phyloP scores from a whole-genome alignment of 2,797 vertebrate species.

The Malurus splendens region DNA sequence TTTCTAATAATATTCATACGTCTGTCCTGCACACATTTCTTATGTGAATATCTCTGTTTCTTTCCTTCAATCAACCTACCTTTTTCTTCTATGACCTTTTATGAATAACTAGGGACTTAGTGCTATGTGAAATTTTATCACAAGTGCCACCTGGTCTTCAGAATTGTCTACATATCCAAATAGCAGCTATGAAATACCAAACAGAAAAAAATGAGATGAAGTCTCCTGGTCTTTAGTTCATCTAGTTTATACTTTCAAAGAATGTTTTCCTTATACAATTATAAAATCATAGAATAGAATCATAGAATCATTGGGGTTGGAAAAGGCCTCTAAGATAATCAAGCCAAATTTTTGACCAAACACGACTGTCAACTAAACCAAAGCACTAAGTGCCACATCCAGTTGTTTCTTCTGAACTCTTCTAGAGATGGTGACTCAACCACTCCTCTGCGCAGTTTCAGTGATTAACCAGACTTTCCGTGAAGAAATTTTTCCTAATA shows the following conservation, averaged over 20 bases:
- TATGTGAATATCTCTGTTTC: constrained; percentile 3
- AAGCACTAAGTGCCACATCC: background rate
- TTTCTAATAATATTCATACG: constrained; percentile 24
- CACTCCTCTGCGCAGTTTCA: background rate
- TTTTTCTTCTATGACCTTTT: constrained; percentile 2
- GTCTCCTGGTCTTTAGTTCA: background rate
- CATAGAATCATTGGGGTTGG: background rate
- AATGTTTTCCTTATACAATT: background rate
- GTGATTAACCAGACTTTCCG: background rate
- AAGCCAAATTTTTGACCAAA: background rate
- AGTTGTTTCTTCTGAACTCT: rapidly evolving
- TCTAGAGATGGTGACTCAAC: background rate
- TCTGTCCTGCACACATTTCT: constrained; percentile 1
- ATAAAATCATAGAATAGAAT: background rate
- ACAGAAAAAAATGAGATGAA: background rate
- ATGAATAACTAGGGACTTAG: background rate
- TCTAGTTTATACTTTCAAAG: background rate
- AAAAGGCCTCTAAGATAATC: background rate
- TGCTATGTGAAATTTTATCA: background rate
- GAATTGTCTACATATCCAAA: background rate
- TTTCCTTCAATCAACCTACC: background rate
- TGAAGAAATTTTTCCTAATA: background rate
- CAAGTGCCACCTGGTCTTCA: background rate
- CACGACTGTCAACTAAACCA: too few relatives aligned
- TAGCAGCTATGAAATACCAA: background rate